Conservation (phyloP, 2,113 vertebrate genomes). For the Microtus pennsylvanicus region DNA sequence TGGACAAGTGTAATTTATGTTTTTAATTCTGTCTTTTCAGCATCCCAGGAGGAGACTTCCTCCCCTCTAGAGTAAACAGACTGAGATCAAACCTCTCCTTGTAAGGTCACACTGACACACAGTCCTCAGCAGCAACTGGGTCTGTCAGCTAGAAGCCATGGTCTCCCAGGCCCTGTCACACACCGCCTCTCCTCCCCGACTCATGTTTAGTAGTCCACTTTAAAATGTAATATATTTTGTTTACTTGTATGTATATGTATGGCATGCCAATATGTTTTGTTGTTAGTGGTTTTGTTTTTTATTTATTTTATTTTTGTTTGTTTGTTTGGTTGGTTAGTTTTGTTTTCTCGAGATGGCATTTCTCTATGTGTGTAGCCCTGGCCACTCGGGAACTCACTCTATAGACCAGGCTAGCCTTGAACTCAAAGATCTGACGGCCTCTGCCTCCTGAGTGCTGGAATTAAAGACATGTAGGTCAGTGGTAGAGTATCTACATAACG, state of each 20-base stretch:
- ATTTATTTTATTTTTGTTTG: too few relatives aligned
- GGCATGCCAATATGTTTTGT: neutral
- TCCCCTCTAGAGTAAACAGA: neutral
- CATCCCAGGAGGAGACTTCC: neutral
- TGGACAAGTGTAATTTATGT: neutral
- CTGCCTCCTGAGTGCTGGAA: too few relatives aligned
- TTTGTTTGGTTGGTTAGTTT: neutral
- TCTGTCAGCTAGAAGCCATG: neutral
- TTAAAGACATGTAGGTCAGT: neutral
- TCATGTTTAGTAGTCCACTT: neutral
- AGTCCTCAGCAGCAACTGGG: neutral
- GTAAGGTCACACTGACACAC: neutral
- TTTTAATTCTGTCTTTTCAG: conserved; percentile 50
- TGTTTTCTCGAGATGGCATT: neutral
- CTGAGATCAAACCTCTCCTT: neutral
- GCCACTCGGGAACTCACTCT: neutral
- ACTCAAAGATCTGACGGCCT: neutral
- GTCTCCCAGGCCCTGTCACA: neutral
- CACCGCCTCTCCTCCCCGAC: neutral
- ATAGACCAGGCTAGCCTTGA: neutral
- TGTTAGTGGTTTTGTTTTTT: neutral
- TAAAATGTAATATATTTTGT: neutral
- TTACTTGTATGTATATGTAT: neutral
- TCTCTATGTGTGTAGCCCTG: neutral
- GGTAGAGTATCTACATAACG: neutral